Percentiles rank a stretch among this genome's conserved stretches.
These are phyloP conservation scores for Odontocerum albicorne DNA, from an alignment of 2,888 invertebrate genomes.

Conservation along the genomic window DNA sequence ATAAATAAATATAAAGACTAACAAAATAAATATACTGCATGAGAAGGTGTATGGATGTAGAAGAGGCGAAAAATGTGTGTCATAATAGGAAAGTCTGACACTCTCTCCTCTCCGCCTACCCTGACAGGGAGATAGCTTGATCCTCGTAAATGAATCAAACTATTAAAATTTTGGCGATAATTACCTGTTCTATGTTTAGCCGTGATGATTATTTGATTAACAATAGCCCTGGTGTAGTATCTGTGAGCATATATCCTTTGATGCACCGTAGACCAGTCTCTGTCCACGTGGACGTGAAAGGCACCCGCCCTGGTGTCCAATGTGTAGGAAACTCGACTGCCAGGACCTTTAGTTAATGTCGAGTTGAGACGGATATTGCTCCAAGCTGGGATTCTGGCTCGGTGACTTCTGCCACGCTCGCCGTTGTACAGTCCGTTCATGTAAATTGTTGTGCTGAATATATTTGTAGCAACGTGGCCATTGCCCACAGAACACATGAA, in stretches of 20 bases:
- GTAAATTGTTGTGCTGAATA: constrained; percentile 61
- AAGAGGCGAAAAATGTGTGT: too few relatives aligned
- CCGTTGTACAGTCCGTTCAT: constrained; percentile 65
- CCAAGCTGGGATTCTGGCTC: constrained; percentile 64
- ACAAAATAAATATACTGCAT: too few relatives aligned
- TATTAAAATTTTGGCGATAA: too few relatives aligned
- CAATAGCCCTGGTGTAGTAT: constrained; percentile 53
- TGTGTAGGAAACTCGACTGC: constrained; percentile 46
- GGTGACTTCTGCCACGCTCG: constrained; percentile 55
- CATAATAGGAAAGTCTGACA: too few relatives aligned
- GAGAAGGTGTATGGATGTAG: too few relatives aligned
- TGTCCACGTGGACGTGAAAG: constrained; percentile 53
- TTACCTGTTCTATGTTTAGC: constrained; percentile 42
- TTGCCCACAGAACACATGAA: constrained; percentile 64
- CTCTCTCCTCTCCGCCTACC: too few relatives aligned
- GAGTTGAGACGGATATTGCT: constrained; percentile 57
- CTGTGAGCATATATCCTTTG: constrained; percentile 55
- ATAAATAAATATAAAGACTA: too few relatives aligned
- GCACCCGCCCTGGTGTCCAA: constrained; percentile 52
- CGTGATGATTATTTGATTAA: constrained; percentile 54
- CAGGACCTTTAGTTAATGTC: constrained; percentile 43
- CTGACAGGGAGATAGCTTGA: too few relatives aligned
- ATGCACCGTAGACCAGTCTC: constrained; percentile 52
- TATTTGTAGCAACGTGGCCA: constrained; percentile 61
- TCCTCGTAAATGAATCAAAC: too few relatives aligned